A percentile compares a stretch with the other conserved stretches of the same genome.
phyloP scores from a whole-genome alignment of 2,797 vertebrate genomes.

The Buceros bicornis region DNA sequence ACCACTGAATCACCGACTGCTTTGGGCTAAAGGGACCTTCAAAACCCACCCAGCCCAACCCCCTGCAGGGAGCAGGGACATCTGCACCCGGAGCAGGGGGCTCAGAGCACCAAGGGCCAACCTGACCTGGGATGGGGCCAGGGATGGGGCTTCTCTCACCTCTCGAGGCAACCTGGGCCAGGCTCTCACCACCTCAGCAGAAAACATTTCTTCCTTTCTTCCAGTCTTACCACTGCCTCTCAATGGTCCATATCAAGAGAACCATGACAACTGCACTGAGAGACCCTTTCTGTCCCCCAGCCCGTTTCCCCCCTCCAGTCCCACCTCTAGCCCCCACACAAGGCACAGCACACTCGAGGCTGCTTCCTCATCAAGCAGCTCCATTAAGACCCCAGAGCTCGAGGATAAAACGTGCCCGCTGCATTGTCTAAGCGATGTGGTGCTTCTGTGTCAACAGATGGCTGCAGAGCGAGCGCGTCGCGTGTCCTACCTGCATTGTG shows the following conservation, averaged over 20 bases:
- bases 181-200: not conserved
- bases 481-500: conserved; percentile 83
- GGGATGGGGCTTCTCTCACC: not conserved
- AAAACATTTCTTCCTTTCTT: not conserved
- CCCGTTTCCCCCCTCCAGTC: not conserved
- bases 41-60: not conserved
- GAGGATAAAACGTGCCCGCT: not conserved
- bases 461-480: accelerated
- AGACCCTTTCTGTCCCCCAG: not conserved
- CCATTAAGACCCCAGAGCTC: not conserved
- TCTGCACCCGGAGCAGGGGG: not conserved
- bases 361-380: not conserved
- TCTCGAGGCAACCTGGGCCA: not conserved
- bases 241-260: not conserved
- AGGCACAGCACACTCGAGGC: not conserved
- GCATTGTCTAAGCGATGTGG: not conserved
- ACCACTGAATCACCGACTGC: not conserved
- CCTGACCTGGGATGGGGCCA: not conserved
- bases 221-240: not conserved
- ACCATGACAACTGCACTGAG: not conserved
- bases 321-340: not conserved
- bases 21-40: not conserved
- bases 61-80: not conserved
- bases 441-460: not conserved
- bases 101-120: not conserved